Evolutionary conservation across 2,797 vertebrate genomes (phyloP), one percentile per base, ranked within the genome.

Genomic region (Bovichtus variegatus): DNA sequence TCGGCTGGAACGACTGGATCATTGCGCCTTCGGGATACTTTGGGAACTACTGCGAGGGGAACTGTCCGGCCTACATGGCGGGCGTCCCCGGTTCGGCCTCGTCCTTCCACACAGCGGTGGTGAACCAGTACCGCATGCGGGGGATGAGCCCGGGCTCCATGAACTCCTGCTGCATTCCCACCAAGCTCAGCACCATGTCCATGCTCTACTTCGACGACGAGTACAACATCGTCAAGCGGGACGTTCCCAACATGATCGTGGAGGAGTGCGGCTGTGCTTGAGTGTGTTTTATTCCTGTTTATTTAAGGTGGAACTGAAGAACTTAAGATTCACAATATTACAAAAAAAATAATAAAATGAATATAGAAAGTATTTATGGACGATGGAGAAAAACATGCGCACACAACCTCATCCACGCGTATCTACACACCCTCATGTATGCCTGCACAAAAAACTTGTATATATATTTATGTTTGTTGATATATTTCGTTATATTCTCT

Each of bases 191-290:
- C 95, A 98, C 97, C 84, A 99, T 99, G 97, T 99, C 98, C 89
- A 99, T 99, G 98, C 96, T 99, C 68, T 99, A 99, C 95, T 99
- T 99, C 3, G 98, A 99, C 12, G 97, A 99, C n/a, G 98, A 99
- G 93, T 99, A 98, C 94, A 99, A 99, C 96, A 99, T 99, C 7
- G 97, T 99, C 72, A 99, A 99, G 92, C 93, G 97, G 75, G 98
- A 99, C 59, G 98, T 99, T 67, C 97, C 97, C 90, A 99, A 99
- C 94, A 99, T 99, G 98, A 99, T 99, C 31, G 98, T 99, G 93
- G 98, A 99, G 88, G 98, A 99, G 94, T 99, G 98, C 15, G 98
- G 98, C 89, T 99, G 98, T 2, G 97, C 98, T 76, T 99, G 96
- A 98, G 78, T 29, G 6, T 1, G 25, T 43, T n/a, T 36, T 12